Percentiles rank a stretch among this genome's conserved stretches.
Conservation (phyloP, 2,888 invertebrate species). For the Leptothorax acervorum region DNA sequence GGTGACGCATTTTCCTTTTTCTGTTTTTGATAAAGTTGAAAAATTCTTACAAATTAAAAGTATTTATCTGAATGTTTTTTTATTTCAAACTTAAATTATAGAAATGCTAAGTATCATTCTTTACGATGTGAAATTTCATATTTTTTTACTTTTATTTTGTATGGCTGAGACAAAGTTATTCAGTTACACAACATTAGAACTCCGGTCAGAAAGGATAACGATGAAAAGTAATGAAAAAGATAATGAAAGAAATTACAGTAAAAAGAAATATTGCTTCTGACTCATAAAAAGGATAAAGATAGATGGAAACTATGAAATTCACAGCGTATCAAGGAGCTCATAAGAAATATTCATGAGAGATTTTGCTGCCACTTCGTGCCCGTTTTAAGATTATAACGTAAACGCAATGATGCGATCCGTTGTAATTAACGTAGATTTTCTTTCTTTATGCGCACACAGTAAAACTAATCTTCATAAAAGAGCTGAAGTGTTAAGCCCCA, state of each 20-base stretch:
- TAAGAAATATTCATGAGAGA: slow-evolving; percentile 47
- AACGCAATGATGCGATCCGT: neutral
- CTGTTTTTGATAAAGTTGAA: neutral
- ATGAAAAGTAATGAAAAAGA: neutral
- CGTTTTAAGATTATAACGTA: slow-evolving; percentile 35
- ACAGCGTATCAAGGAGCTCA: slow-evolving; percentile 15
- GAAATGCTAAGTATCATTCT: neutral
- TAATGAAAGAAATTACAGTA: slow-evolving; percentile 3
- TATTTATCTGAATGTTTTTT: neutral
- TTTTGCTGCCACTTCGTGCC: slow-evolving; percentile 5
- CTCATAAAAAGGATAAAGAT: slow-evolving; percentile 24
- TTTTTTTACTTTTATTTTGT: neutral
- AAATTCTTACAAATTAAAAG: neutral
- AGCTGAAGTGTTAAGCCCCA: neutral
- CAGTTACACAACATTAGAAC: neutral
- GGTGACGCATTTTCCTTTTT: neutral
- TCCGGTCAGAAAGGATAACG: neutral
- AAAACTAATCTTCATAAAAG: neutral
- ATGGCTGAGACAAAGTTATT: neutral
- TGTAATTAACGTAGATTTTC: slow-evolving; percentile 11
- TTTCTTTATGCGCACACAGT: neutral
- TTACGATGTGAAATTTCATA: neutral
- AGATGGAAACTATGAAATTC: slow-evolving; percentile 22
- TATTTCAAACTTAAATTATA: neutral
- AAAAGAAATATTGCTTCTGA: slow-evolving; percentile 16